A percentile compares a stretch with the other conserved stretches of the same genome.
These are phyloP conservation scores for Hylaeus volcanicus DNA, from an alignment of 1,140 invertebrate species.

Conservation along the genomic window DNA sequence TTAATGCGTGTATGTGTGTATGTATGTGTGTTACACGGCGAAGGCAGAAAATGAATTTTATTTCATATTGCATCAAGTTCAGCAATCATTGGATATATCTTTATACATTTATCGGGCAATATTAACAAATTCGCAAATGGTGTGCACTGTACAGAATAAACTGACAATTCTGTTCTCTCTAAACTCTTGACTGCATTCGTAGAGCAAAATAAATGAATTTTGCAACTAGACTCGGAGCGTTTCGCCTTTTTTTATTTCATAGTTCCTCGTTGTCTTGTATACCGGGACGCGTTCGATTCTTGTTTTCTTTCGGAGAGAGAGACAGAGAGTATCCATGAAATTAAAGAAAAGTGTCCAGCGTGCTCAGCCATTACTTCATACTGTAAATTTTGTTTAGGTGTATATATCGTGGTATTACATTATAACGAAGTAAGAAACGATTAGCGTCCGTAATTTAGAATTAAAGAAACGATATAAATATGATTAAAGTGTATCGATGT, in stretches of 20 bases:
- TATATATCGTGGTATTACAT: constrained; percentile 25
- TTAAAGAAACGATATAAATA: constrained; percentile 29
- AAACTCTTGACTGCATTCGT: constrained; percentile 51
- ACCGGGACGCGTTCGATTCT: not conserved
- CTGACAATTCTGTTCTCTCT: constrained; percentile 45
- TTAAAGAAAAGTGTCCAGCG: not conserved
- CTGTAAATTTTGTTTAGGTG: constrained; percentile 42
- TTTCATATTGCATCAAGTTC: constrained; percentile 25
- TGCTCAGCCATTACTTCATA: constrained; percentile 14
- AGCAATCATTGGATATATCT: constrained; percentile 26
- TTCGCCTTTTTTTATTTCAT: constrained; percentile 42
- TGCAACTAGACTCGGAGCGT: constrained; percentile 55
- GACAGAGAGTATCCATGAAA: constrained; percentile 3
- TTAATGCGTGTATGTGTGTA: constrained; percentile 34
- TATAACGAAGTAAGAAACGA: constrained; percentile 29
- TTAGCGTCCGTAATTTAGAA: constrained; percentile 40
- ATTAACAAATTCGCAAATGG: constrained; percentile 19
- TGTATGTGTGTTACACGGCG: constrained; percentile 36
- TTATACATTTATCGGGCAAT: constrained; percentile 30
- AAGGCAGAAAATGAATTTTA: constrained; percentile 42
- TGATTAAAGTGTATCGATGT: constrained; percentile 27
- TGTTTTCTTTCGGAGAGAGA: not conserved
- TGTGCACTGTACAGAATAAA: constrained; percentile 53
- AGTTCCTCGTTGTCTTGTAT: constrained; percentile 21
- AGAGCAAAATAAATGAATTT: constrained; percentile 66